Conservation (phyloP, 2,888 invertebrate species). For the Aleiodes leptofemur region DNA sequence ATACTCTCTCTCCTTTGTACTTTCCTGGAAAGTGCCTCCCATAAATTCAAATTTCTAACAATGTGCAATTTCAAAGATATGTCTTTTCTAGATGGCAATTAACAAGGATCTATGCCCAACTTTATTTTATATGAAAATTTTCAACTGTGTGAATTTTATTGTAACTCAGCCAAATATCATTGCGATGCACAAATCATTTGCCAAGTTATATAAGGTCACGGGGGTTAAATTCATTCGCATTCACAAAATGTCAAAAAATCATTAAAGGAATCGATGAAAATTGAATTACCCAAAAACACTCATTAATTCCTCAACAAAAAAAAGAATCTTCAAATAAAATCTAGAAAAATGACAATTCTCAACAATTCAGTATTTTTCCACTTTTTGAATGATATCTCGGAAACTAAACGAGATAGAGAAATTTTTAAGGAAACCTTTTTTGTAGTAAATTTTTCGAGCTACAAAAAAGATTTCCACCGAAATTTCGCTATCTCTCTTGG, state of each 20-base stretch:
- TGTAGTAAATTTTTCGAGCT: no score
- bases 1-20: not conserved
- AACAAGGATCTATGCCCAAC: conserved; percentile 8
- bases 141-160: not conserved
- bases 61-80: conserved; percentile 11
- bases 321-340: no score
- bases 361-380: no score
- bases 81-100: conserved; percentile 15
- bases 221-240: conserved; percentile 25
- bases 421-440: no score
- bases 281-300: not conserved
- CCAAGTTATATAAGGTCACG: conserved; percentile 37
- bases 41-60: conserved; percentile 20
- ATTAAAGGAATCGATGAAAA: not conserved
- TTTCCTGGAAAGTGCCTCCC: conserved; percentile 7
- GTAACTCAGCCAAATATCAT: conserved; percentile 27
- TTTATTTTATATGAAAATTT: not conserved
- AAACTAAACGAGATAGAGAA: no score
- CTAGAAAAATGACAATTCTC: no score
- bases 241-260: not conserved
- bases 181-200: conserved; percentile 25
- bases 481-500: no score
- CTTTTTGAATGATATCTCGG: no score
- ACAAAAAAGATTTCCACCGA: no score
- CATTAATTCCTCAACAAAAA: no score